phyloP scores from a whole-genome alignment of 2,113 vertebrate species.

The Labeo rohita region DNA sequence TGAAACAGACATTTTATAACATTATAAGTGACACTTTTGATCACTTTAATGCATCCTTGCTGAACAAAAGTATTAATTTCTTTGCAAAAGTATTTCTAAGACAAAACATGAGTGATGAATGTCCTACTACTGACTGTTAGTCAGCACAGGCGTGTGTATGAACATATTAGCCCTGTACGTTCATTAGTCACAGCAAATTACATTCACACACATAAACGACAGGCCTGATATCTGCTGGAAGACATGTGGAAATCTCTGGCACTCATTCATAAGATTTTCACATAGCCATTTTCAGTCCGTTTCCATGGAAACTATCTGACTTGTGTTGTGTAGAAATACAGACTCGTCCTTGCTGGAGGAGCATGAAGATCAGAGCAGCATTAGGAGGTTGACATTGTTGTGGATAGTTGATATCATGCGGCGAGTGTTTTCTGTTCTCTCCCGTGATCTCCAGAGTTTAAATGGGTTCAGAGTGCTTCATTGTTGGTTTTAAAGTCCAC shows the following conservation, averaged over 20 bases:
- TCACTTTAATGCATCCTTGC: not conserved
- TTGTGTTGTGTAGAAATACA: constrained; percentile 3
- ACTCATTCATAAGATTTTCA: not conserved
- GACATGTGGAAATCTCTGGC: not conserved
- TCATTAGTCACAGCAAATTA: not conserved
- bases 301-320: constrained; percentile 13
- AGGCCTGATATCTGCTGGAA: not conserved
- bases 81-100: not conserved
- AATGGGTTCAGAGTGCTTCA: constrained; percentile 37
- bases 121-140: not conserved
- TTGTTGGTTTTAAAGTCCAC: constrained; percentile 36
- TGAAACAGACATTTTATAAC: not conserved
- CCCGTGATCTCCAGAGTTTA: not conserved
- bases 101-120: not conserved
- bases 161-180: not conserved
- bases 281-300: not conserved
- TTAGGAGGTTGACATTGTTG: not conserved
- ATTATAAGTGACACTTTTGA: not conserved
- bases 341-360: not conserved
- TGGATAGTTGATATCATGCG: not conserved
- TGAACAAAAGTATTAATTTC: not conserved
- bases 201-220: not conserved
- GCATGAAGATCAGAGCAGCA: not conserved
- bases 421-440: not conserved
- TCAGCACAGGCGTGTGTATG: not conserved